Conservation (phyloP, 2,797 vertebrate species). For the Masticophis lateralis region DNA sequence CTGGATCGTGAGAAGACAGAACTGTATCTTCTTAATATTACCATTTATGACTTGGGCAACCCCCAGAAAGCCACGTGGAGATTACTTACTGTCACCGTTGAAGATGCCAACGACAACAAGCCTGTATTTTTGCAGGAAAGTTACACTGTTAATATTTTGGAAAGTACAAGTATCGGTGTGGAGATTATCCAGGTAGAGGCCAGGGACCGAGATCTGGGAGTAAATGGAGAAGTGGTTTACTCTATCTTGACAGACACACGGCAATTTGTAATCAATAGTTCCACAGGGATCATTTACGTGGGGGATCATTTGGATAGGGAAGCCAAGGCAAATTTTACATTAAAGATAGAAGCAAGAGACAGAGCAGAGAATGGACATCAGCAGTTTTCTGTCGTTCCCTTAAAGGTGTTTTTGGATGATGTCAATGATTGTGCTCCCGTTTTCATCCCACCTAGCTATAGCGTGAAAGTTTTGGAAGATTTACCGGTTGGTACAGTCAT, state of each 20-base stretch:
- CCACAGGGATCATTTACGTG: slow-evolving; percentile 88
- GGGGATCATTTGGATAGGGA: slow-evolving; percentile 91
- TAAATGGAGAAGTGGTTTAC: slow-evolving; percentile 86
- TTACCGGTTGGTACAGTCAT: slow-evolving; percentile 91
- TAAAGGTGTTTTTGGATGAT: slow-evolving; percentile 86
- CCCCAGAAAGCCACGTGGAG: slow-evolving; percentile 89
- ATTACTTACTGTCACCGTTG: slow-evolving; percentile 86
- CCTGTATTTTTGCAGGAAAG: slow-evolving; percentile 88
- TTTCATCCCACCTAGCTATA: slow-evolving; percentile 89
- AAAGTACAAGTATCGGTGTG: slow-evolving; percentile 90
- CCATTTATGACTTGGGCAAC: slow-evolving; percentile 89
- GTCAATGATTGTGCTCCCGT: slow-evolving; percentile 94
- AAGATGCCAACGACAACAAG: slow-evolving; percentile 91
- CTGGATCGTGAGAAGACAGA: slow-evolving; percentile 91
- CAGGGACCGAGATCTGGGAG: slow-evolving; percentile 88
- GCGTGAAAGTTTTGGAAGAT: slow-evolving; percentile 89
- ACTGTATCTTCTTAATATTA: slow-evolving; percentile 91
- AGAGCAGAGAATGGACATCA: slow-evolving; percentile 82
- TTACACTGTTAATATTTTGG: slow-evolving; percentile 85
- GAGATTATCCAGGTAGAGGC: slow-evolving; percentile 94
- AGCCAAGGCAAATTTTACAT: slow-evolving; percentile 78
- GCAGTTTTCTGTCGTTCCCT: slow-evolving; percentile 81
- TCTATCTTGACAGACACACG: slow-evolving; percentile 87
- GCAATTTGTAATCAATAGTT: slow-evolving; percentile 89
- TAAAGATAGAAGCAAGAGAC: slow-evolving; percentile 94